Evolutionary conservation across 2,797 vertebrate genomes (phyloP).

Genomic region (Gadopsis bispinosus): DNA sequence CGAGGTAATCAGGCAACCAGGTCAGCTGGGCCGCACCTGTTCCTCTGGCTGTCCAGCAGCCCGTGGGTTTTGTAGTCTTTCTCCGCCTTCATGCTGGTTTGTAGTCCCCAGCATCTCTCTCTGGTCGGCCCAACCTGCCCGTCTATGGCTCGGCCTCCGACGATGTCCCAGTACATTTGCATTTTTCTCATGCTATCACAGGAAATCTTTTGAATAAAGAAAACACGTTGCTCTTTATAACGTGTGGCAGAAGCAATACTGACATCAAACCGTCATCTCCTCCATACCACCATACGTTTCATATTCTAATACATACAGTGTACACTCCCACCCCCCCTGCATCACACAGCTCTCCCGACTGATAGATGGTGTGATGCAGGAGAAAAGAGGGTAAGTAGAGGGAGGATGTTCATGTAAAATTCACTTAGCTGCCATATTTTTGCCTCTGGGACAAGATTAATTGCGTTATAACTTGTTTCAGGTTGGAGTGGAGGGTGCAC

Average conservation of each 20-base stretch:
- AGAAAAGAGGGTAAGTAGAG: slow-evolving; percentile 74
- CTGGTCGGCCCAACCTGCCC: too few species aligned
- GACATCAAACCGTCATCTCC: slow-evolving; percentile 10
- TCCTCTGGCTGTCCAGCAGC: too few species aligned
- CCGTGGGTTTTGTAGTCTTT: too few species aligned
- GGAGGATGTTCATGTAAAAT: slow-evolving; percentile 89
- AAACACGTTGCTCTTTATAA: neutral
- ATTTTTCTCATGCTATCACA: neutral
- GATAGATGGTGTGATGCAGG: slow-evolving; percentile 75
- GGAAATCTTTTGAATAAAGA: neutral
- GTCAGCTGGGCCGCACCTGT: too few species aligned
- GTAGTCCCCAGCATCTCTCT: too few species aligned
- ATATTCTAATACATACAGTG: slow-evolving; percentile 38
- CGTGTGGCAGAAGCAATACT: neutral
- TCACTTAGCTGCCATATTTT: slow-evolving; percentile 89
- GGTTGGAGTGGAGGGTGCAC: slow-evolving; percentile 65
- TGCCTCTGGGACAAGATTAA: slow-evolving; percentile 85
- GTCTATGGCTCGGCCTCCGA: too few species aligned
- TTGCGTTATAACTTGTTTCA: slow-evolving; percentile 87
- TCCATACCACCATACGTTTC: slow-evolving; percentile 20
- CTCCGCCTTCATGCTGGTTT: too few species aligned
- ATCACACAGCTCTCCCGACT: slow-evolving; percentile 37
- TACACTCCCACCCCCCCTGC: slow-evolving; percentile 65
- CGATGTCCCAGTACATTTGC: too few species aligned
- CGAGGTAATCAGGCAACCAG: too few species aligned